A percentile compares a stretch with the other conserved stretches of the same genome.
Conservation (phyloP, 2,888 invertebrate species). For the Ormyrus pomaceus region DNA sequence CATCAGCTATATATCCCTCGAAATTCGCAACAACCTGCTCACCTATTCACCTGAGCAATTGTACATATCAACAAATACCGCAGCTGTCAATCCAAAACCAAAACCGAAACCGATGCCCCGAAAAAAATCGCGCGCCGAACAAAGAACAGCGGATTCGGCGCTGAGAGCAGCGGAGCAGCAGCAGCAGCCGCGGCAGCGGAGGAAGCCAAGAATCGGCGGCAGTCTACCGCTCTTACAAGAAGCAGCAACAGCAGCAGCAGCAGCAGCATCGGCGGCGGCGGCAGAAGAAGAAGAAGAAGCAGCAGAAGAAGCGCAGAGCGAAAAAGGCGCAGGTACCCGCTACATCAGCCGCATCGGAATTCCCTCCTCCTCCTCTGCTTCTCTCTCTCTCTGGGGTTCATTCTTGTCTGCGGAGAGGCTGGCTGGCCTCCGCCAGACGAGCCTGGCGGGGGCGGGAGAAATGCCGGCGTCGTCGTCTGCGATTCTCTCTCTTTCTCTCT, state of each 20-base stretch:
- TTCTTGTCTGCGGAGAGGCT: conserved; percentile 36
- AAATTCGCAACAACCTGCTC: too few species aligned
- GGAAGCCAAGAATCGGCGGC: neutral
- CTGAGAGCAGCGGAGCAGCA: neutral
- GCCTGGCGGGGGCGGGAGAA: conserved; percentile 53
- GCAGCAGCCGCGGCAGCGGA: conserved; percentile 39
- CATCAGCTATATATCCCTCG: too few species aligned
- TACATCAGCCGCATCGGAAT: conserved; percentile 49
- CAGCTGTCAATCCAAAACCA: too few species aligned
- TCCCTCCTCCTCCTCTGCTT: conserved; percentile 29
- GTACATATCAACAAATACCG: too few species aligned
- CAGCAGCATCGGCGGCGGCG: conserved; percentile 38
- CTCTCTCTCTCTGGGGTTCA: conserved; percentile 6
- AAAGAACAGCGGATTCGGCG: too few species aligned
- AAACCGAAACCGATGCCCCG: too few species aligned
- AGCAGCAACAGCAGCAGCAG: neutral
- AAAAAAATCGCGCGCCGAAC: too few species aligned
- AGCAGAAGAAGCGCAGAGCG: too few species aligned
- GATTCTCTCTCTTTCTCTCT: conserved; percentile 59
- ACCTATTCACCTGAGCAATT: too few species aligned
- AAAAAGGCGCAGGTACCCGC: conserved; percentile 47
- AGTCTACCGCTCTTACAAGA: too few species aligned
- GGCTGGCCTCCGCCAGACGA: conserved; percentile 49
- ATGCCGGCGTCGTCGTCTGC: neutral
- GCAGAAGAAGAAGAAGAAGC: conserved; percentile 31